These are phyloP conservation scores for Thaumatotibia leucotreta DNA, from an alignment of 1,140 invertebrate species.

Conservation along the genomic window DNA sequence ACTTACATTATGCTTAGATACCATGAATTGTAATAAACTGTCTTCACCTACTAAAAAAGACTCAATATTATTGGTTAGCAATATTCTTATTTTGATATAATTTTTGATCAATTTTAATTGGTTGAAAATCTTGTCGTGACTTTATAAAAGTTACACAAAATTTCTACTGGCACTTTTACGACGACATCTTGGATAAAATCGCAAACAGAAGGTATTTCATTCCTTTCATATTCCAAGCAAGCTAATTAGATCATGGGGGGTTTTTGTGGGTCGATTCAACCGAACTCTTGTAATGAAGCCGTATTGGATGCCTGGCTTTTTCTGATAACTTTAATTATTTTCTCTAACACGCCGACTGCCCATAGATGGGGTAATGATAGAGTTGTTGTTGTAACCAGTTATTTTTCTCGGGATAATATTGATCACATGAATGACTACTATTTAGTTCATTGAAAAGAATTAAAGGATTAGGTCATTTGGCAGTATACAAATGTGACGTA, in stretches of 20 bases:
- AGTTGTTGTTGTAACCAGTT: neutral
- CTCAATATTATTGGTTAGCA: too few relatives aligned
- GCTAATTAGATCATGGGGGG: constrained; percentile 50
- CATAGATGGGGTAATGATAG: constrained; percentile 22
- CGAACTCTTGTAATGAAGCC: constrained; percentile 42
- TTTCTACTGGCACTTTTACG: neutral
- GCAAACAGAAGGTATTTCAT: neutral
- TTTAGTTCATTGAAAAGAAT: too few relatives aligned
- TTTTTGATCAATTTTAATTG: too few relatives aligned
- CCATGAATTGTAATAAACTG: too few relatives aligned
- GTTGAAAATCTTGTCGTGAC: neutral
- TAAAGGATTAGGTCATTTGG: too few relatives aligned
- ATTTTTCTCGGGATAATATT: too few relatives aligned
- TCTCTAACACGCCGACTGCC: constrained; percentile 34
- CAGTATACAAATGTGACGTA: too few relatives aligned
- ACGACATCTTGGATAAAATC: neutral
- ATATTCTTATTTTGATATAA: too few relatives aligned
- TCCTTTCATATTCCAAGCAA: neutral
- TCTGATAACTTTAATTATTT: constrained; percentile 49
- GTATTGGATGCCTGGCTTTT: constrained; percentile 41
- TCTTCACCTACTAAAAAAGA: too few relatives aligned
- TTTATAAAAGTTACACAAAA: neutral
- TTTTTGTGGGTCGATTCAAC: constrained; percentile 46
- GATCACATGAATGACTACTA: too few relatives aligned
- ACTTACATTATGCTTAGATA: too few relatives aligned